Evolutionary conservation across 2,797 vertebrate species (phyloP).

Genomic region (Trichosurus vulpecula): DNA sequence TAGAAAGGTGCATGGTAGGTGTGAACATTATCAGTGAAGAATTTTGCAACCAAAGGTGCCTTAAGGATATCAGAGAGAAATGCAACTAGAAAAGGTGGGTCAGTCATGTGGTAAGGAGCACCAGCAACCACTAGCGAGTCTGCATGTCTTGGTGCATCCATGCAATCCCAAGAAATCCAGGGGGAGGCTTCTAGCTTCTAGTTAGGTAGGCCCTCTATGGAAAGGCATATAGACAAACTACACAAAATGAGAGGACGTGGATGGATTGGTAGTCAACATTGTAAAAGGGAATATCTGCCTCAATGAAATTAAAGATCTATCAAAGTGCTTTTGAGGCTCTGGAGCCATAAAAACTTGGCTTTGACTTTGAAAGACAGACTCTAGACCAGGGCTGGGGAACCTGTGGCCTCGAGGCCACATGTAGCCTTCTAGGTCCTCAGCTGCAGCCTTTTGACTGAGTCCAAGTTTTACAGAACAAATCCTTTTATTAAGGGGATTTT

Average conservation of each 20-base stretch:
- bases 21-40: background rate
- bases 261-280: background rate
- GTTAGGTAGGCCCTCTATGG: background rate
- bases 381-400: background rate
- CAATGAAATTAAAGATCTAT: background rate
- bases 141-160: background rate
- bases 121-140: background rate
- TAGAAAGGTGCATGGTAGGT: background rate
- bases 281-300: background rate
- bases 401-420: background rate
- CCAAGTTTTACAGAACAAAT: too few species aligned
- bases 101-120: background rate
- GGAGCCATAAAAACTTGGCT: slow-evolving; percentile 30
- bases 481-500: too few species aligned
- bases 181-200: background rate
- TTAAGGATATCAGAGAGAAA: background rate
- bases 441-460: too few species aligned
- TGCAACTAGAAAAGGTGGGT: background rate
- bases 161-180: background rate
- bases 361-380: background rate
- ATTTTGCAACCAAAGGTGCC: background rate
- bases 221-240: background rate
- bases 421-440: background rate
- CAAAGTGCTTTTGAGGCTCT: slow-evolving; percentile 9
- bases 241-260: background rate